Conservation (phyloP, 2,888 invertebrate genomes). For the Temnothorax rugatulus region DNA sequence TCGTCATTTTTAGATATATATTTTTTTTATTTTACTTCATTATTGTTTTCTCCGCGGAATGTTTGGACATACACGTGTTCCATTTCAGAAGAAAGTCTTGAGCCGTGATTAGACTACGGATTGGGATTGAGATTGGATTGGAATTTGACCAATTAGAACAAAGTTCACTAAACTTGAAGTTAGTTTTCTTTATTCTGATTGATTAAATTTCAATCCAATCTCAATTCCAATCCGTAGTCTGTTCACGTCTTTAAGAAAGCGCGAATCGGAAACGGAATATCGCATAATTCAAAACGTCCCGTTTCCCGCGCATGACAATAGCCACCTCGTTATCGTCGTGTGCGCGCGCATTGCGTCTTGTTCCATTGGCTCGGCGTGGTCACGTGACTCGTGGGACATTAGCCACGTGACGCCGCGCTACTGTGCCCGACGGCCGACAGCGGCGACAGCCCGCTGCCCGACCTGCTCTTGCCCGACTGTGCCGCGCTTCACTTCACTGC, state of each 20-base stretch:
- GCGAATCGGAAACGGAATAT: background rate
- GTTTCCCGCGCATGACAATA: slow-evolving; percentile 19
- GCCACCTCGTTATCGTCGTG: background rate
- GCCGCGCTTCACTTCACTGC: background rate
- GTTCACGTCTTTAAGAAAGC: too few relatives aligned
- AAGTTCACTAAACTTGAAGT: too few relatives aligned
- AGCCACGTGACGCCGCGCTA: background rate
- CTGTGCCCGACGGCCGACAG: too few relatives aligned
- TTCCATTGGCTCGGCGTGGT: background rate
- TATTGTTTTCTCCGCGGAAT: background rate
- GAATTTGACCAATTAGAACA: too few relatives aligned
- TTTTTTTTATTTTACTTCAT: background rate
- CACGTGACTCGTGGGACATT: background rate
- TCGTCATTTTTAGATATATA: background rate
- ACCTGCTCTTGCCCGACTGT: too few relatives aligned
- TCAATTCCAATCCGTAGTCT: too few relatives aligned
- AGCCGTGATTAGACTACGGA: too few relatives aligned
- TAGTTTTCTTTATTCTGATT: too few relatives aligned
- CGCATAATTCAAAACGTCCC: background rate
- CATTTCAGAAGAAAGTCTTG: background rate
- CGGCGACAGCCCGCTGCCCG: too few relatives aligned
- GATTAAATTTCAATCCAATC: too few relatives aligned
- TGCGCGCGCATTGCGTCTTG: background rate
- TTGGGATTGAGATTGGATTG: too few relatives aligned
- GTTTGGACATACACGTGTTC: background rate